Conservation (phyloP, 2,797 vertebrate genomes). For the Lemur catta region DNA sequence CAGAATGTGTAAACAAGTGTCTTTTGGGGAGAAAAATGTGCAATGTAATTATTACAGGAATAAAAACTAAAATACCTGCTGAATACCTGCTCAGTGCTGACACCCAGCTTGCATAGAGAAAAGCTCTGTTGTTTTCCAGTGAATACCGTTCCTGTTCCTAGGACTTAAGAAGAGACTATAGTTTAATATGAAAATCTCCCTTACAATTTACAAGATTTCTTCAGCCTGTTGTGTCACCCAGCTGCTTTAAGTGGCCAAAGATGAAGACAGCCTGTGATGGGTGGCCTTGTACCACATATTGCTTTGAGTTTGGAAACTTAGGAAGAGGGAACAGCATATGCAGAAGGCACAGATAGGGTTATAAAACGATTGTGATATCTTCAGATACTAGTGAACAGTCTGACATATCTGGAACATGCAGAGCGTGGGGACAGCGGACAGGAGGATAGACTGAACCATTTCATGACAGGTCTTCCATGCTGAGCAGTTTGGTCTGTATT, state of each 20-base stretch:
- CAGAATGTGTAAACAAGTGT: neutral
- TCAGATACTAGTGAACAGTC: neutral
- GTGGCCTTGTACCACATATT: neutral
- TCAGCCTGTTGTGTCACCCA: neutral
- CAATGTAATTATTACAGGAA: neutral
- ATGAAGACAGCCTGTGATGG: neutral
- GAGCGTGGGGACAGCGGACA: fast-evolving
- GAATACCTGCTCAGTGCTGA: neutral
- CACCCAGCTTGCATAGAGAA: neutral
- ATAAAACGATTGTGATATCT: neutral
- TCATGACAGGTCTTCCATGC: neutral
- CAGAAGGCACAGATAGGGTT: neutral
- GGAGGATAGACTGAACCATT: fast-evolving
- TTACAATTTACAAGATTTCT: neutral
- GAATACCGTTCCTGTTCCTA: neutral
- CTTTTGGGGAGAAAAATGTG: neutral
- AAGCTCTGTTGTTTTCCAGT: neutral
- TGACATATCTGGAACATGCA: neutral
- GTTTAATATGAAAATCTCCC: neutral
- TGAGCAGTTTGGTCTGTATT: neutral
- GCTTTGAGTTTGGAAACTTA: neutral
- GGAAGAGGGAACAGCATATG: neutral
- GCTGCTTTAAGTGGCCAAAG: neutral
- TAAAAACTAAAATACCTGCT: neutral
- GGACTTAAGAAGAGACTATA: neutral